Percentiles rank a stretch among this genome's conserved stretches.
phyloP scores from a whole-genome alignment of 1,140 invertebrate species.

The Dreissena polymorpha region DNA sequence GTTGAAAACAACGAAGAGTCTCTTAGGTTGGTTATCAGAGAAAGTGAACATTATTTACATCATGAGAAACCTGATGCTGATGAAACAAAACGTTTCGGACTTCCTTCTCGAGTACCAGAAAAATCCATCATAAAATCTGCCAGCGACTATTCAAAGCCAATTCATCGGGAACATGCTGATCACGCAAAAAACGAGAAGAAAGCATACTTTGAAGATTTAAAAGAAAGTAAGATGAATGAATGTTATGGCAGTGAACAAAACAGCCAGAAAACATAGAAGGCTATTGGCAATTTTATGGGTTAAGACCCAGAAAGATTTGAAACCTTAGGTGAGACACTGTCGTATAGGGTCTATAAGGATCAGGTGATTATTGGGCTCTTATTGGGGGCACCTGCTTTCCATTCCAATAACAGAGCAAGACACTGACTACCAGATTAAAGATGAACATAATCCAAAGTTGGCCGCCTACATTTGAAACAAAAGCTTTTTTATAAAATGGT shows the following conservation, averaged over 20 bases:
- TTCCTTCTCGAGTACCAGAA: conserved; percentile 5
- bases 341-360: background rate
- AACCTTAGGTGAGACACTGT: background rate
- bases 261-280: background rate
- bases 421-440: conserved; percentile 41
- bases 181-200: background rate
- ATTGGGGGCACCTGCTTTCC: conserved; percentile 27
- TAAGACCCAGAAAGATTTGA: background rate
- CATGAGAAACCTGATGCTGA: background rate
- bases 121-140: background rate
- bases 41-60: background rate
- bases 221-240: background rate
- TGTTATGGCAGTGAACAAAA: background rate
- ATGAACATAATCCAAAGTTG: background rate
- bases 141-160: background rate
- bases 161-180: background rate
- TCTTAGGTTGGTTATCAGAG: conserved; percentile 2
- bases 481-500: no score
- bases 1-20: conserved; percentile 17
- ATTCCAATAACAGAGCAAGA: conserved; percentile 44
- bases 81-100: conserved; percentile 23
- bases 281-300: background rate
- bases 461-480: conserved; percentile 29
- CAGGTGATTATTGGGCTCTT: conserved; percentile 22
- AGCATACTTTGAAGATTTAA: background rate